phyloP scores from a whole-genome alignment of 2,888 invertebrate genomes.

The Nephrotoma flavescens region DNA sequence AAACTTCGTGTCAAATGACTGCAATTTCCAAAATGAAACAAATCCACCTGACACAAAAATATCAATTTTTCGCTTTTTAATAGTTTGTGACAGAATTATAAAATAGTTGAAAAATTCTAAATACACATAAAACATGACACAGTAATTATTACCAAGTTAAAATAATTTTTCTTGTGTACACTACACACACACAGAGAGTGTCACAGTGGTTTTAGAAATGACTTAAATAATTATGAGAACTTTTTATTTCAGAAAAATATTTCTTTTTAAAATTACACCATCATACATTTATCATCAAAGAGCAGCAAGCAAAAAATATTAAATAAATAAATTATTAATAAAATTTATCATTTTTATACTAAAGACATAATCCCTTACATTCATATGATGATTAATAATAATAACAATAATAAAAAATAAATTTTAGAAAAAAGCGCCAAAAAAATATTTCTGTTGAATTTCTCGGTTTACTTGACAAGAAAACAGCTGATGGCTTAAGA shows the following conservation, averaged over 20 bases:
- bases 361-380: not conserved
- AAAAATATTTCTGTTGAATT: not conserved
- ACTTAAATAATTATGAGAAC: not conserved
- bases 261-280: not conserved
- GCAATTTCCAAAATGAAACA: not conserved
- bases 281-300: not conserved
- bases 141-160: not conserved
- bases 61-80: not conserved
- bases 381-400: not conserved
- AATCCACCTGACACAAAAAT: not conserved
- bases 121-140: not conserved
- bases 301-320: not conserved
- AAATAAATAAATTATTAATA: not conserved
- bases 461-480: not conserved
- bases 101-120: not conserved
- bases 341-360: not conserved
- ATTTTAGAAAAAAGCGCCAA: not conserved
- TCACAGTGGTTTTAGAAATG: not conserved
- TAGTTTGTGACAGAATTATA: not conserved
- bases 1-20: not conserved
- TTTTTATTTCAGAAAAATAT: not conserved
- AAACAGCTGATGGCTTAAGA: not conserved
- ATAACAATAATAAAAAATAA: not conserved
- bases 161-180: not conserved
- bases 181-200: not conserved